Base-by-base conservation (phyloP, 1,140 invertebrate species). In the Caenorhabditis tropicalis region DNA sequence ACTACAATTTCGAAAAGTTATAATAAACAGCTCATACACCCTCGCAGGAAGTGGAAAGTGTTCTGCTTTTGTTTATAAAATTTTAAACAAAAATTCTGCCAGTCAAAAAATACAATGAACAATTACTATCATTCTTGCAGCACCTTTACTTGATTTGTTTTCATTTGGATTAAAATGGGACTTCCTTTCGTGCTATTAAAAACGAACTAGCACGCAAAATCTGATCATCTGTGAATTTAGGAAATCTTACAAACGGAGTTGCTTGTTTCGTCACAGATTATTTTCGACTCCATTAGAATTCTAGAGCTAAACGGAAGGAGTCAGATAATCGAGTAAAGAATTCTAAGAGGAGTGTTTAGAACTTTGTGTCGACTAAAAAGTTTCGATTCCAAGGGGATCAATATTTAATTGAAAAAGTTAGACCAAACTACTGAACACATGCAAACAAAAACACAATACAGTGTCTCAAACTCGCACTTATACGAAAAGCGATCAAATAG, bases 401-500 rank as follows among this genome's bases (percentile, higher is more conserved):
- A 43, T 9, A 43, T 43, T 74, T 74, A 2, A n/a, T 15, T 15
- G 65, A 29, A 24, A 74, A 24, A 43, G 12, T 21, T 2, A 43
- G 3, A 74, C 36, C 33, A 74, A 74, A 74, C 65, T 74, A 74
- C 33, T 74, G 65, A 39, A 74, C 65, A 43, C 36, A 74, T 43
- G 65, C 65, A 74, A 74, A 74, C 36, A 74, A 36, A 65, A 74
- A 43, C 33, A 74, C 65, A 74, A 43, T 15, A 74, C 36, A 74
- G 19, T 43, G 65, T 74, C 65, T 74, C 65, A 74, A 74, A 43
- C 36, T 74, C 65, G 65, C 65, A 74, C 65, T 74, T 74, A 74
- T 74, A 74, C 19, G 65, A 74, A 74, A 43, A 74, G 65, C 65
- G 65, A 74, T 74, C 65, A 74, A 74, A 74, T 74, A 74, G 65